These are phyloP conservation scores for Papilio polyxenes DNA, from an alignment of 1,140 invertebrate species.

Conservation along the genomic window DNA sequence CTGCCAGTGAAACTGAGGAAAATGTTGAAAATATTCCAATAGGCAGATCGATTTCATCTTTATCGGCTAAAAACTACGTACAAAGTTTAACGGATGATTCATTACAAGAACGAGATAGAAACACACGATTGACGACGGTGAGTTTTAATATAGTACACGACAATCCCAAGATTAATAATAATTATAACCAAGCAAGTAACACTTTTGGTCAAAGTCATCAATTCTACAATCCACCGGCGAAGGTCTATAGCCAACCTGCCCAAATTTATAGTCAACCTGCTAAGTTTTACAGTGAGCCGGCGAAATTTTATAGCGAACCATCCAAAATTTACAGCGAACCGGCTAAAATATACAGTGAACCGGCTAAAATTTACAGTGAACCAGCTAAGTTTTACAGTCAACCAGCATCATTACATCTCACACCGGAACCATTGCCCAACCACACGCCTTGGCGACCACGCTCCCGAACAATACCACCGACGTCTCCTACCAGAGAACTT, in stretches of 20 bases:
- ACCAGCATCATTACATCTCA: constrained; percentile 80
- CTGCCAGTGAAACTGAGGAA: constrained; percentile 48
- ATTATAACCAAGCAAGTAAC: constrained; percentile 79
- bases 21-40: constrained; percentile 58
- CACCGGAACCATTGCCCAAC: constrained; percentile 67
- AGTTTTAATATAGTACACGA: constrained; percentile 74
- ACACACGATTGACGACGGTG: constrained; percentile 66
- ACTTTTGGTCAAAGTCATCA: constrained; percentile 66
- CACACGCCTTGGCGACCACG: constrained; percentile 58
- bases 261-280: constrained; percentile 84
- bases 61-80: constrained; percentile 61
- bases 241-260: constrained; percentile 83
- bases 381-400: constrained; percentile 85
- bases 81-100: constrained; percentile 55
- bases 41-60: constrained; percentile 60
- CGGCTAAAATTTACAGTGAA: constrained; percentile 84
- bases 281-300: constrained; percentile 84
- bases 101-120: constrained; percentile 51
- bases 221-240: constrained; percentile 83
- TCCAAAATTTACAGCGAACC: constrained; percentile 84
- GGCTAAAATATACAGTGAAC: constrained; percentile 82
- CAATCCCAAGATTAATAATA: constrained; percentile 70
- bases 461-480: constrained; percentile 36
- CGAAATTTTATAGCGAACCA: constrained; percentile 84
- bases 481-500: constrained; percentile 45